Evolutionary conservation across 2,888 invertebrate genomes (phyloP).

Genomic region (Drosophila greeni): DNA sequence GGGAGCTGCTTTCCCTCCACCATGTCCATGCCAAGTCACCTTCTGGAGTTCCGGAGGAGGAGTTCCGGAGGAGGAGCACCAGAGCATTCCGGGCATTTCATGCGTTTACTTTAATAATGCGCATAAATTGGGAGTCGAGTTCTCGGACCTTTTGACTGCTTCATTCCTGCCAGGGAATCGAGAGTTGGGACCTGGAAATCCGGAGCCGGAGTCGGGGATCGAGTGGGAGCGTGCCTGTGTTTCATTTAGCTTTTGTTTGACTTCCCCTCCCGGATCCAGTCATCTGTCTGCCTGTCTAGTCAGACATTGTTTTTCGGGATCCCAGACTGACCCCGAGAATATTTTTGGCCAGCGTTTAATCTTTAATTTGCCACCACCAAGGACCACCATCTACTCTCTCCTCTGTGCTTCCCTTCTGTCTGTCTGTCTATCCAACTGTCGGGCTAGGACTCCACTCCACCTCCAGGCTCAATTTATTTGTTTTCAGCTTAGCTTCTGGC

Average conservation of each 20-base stretch:
- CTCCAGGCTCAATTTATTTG: conserved; percentile 61
- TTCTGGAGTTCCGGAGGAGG: conserved; percentile 18
- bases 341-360: conserved; percentile 66
- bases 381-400: conserved; percentile 3
- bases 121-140: conserved; percentile 66
- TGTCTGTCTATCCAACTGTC: conserved; percentile 63
- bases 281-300: conserved; percentile 53
- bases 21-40: conserved; percentile 28
- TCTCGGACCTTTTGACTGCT: conserved; percentile 68
- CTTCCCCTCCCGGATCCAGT: conserved; percentile 26
- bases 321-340: conserved; percentile 56
- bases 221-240: conserved; percentile 55
- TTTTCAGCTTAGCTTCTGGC: conserved; percentile 55
- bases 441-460: conserved; percentile 13
- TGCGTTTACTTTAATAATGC: conserved; percentile 73
- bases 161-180: conserved; percentile 47
- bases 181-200: conserved; percentile 6
- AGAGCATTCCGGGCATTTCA: conserved; percentile 61
- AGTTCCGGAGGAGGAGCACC: not conserved
- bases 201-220: not conserved
- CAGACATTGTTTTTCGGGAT: conserved; percentile 57
- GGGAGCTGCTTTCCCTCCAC: not conserved
- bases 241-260: conserved; percentile 70
- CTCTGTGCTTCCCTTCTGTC: conserved; percentile 28
- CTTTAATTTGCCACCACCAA: conserved; percentile 68